Evolutionary conservation across 2,113 vertebrate genomes (phyloP).

Genomic region (Macrotus californicus): DNA sequence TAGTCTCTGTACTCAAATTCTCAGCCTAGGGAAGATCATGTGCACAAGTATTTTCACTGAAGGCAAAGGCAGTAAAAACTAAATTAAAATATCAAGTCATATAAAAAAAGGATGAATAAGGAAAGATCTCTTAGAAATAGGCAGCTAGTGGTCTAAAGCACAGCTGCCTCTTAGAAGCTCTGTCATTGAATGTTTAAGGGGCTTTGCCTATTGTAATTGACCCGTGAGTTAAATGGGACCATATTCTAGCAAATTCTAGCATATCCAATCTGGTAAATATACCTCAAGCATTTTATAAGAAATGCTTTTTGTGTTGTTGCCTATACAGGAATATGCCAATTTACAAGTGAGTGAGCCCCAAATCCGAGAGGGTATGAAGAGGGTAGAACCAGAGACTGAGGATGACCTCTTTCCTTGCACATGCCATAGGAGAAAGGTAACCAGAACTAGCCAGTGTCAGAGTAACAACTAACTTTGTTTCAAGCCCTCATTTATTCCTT

Average conservation of each 20-base stretch:
- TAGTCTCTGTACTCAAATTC: background rate
- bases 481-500: background rate
- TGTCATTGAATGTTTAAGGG: background rate
- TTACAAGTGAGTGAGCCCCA: slow-evolving; percentile 89
- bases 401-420: slow-evolving; percentile 95
- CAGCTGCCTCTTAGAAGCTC: background rate
- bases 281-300: background rate
- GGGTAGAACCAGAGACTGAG: slow-evolving; percentile 86
- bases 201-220: background rate
- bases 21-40: background rate
- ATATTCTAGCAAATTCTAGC: background rate
- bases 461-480: background rate
- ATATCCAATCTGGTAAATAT: background rate
- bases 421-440: slow-evolving; percentile 88
- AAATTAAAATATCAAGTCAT: background rate
- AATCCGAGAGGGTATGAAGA: slow-evolving; percentile 90
- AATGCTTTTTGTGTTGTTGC: background rate
- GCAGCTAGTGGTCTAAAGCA: background rate
- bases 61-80: background rate
- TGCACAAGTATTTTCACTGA: background rate
- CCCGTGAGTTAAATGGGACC: background rate
- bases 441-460: background rate
- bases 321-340: slow-evolving; percentile 87
- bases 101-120: background rate
- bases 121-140: background rate